Conservation (phyloP, 2,797 vertebrate genomes). For the Heteromormyrus szaboi region DNA sequence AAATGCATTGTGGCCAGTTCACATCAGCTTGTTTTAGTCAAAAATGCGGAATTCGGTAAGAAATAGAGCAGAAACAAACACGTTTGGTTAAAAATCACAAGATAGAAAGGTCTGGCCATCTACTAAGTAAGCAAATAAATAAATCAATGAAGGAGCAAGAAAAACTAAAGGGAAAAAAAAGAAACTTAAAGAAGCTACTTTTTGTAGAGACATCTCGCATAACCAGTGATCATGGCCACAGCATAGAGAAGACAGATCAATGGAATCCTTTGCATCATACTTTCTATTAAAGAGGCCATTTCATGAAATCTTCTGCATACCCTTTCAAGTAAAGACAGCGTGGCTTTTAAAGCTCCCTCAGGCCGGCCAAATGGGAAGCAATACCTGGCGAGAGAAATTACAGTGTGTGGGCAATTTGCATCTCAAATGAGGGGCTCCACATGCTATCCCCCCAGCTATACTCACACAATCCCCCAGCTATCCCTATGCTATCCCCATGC, state of each 20-base stretch:
- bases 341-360: slow-evolving; percentile 94
- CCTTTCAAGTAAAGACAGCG: slow-evolving; percentile 89
- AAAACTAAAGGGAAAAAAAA: background rate
- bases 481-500: background rate
- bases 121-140: background rate
- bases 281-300: background rate
- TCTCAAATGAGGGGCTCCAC: background rate
- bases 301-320: slow-evolving; percentile 48
- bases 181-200: background rate
- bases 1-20: background rate
- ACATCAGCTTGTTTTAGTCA: background rate
- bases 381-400: slow-evolving; percentile 64
- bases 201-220: background rate
- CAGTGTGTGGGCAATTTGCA: background rate
- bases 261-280: background rate
- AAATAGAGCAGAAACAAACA: background rate
- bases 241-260: background rate
- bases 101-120: background rate
- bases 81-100: background rate
- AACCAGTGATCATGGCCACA: background rate
- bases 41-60: background rate
- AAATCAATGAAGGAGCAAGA: background rate
- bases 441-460: background rate
- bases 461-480: too few relatives aligned
- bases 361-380: slow-evolving; percentile 98